Base-by-base conservation (phyloP, 2,113 vertebrate species). In the Manacus vitellinus region DNA sequence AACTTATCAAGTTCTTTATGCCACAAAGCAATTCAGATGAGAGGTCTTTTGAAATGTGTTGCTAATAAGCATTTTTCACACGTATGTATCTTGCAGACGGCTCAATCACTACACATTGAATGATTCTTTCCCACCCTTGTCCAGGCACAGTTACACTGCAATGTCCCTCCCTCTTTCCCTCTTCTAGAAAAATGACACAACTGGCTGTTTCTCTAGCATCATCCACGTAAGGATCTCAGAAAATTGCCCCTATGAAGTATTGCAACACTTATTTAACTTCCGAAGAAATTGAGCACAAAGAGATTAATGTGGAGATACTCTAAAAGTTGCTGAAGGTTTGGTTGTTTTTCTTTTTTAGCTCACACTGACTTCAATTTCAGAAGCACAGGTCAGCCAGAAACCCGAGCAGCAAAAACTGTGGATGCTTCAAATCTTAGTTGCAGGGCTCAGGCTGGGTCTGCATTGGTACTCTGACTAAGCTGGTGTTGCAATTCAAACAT, bases 11-110 rank as follows among this genome's bases (percentile, higher is more conserved):
- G 80, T 87, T 89, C 54, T 82, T 89, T 81, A 68, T 92, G 85
- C 46, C 72, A 52, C 49, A 91, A 88, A 87, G 80, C 41, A 85
- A 95, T 94, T 91, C 73, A 87, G 39, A 87, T 68, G 86, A 94
- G 68, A 94, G 52, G 70, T 72, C 73, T 85, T 96, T 61, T 81
- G 85, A 91, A 97, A 94, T 85, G 88, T 94, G 66, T 55, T 68
- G 14, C 56, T 93, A 94, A 94, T 87, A 87, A 87, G 31, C 25
- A 37, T 92, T 95, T 96, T 96, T 89, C 75, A 85, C 19, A 7
- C 30, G 39, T 41, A 41, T 58, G 31, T 56, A 30, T 66, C 65
- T 79, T 91, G 43, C 75, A 96, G 88, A 62, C 14, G 0, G 56
- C 62, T 79, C 88, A 73, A 18, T 86, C 79, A 54, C 72, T 89